Conservation (phyloP, 53 echinoderm and acorn worm genomes). For the Paracentrotus lividus region DNA sequence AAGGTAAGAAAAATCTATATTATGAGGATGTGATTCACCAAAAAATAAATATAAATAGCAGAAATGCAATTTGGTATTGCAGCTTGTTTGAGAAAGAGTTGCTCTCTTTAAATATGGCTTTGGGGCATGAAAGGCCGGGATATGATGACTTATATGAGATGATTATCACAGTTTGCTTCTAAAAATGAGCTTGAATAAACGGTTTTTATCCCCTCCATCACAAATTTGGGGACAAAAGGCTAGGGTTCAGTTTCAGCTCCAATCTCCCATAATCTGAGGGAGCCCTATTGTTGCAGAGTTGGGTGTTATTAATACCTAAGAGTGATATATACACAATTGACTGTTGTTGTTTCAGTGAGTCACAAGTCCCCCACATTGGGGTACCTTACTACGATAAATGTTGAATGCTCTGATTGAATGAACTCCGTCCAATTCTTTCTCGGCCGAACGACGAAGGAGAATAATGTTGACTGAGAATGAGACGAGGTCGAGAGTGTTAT, state of each 20-base stretch:
- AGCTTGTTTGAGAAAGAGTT: slow-evolving; percentile 44
- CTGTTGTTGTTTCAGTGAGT: slow-evolving; percentile 49
- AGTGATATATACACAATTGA: slow-evolving; percentile 36
- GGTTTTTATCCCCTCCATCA: slow-evolving; percentile 8
- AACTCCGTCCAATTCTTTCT: not conserved
- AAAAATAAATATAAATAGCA: slow-evolving; percentile 36
- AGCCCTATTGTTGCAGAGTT: not conserved
- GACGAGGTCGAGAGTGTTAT: slow-evolving; percentile 37
- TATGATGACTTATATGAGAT: not conserved
- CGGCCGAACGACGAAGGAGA: slow-evolving; percentile 16
- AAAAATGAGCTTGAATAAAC: slow-evolving; percentile 45
- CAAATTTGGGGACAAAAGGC: slow-evolving; percentile 58
- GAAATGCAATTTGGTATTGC: not conserved
- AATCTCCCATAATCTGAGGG: slow-evolving; percentile 44
- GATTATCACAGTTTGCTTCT: slow-evolving; percentile 17
- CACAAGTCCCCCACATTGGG: slow-evolving; percentile 48
- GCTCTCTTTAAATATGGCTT: slow-evolving; percentile 32
- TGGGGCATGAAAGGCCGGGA: not conserved
- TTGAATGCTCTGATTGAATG: slow-evolving; percentile 21
- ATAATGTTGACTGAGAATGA: slow-evolving; percentile 64
- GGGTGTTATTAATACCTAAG: slow-evolving; percentile 43
- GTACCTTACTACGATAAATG: not conserved
- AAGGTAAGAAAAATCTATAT: not conserved
- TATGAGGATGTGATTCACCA: slow-evolving; percentile 9
- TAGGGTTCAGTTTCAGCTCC: slow-evolving; percentile 44